phyloP scores from a whole-genome alignment of 2,797 vertebrate genomes.

The Sarcophilus harrisii region DNA sequence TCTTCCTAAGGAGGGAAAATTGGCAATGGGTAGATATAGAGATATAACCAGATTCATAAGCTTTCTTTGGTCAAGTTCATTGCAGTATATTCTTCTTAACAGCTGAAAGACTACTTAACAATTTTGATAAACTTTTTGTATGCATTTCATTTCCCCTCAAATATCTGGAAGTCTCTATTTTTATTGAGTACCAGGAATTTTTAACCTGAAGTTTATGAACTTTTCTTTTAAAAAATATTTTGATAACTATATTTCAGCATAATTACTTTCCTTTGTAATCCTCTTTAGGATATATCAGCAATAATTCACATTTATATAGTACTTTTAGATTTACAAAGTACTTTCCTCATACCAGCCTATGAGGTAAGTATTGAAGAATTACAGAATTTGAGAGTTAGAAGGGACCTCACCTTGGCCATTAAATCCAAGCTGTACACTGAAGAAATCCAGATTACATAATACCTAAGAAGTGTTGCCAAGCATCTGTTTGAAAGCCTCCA shows the following conservation, averaged over 20 bases:
- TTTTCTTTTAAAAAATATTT: neutral
- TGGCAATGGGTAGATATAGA: neutral
- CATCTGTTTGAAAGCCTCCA: neutral
- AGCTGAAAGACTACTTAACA: neutral
- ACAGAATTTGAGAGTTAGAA: neutral
- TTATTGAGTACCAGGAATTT: neutral
- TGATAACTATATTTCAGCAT: neutral
- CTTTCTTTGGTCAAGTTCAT: neutral
- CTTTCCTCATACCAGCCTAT: neutral
- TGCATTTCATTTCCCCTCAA: neutral
- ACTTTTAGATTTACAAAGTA: neutral
- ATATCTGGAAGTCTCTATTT: neutral
- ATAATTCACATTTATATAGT: neutral
- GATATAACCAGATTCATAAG: neutral
- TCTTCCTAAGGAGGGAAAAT: neutral
- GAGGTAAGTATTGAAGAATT: neutral
- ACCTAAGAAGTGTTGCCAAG: neutral
- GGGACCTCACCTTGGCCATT: neutral
- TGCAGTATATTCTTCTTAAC: neutral
- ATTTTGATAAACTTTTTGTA: neutral
- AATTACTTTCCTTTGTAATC: neutral
- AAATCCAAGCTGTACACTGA: neutral
- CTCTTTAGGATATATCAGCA: neutral
- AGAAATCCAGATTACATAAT: neutral
- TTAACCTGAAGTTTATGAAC: neutral